Base-by-base conservation (phyloP, 2,113 vertebrate species). In the Accipiter cooperii region DNA sequence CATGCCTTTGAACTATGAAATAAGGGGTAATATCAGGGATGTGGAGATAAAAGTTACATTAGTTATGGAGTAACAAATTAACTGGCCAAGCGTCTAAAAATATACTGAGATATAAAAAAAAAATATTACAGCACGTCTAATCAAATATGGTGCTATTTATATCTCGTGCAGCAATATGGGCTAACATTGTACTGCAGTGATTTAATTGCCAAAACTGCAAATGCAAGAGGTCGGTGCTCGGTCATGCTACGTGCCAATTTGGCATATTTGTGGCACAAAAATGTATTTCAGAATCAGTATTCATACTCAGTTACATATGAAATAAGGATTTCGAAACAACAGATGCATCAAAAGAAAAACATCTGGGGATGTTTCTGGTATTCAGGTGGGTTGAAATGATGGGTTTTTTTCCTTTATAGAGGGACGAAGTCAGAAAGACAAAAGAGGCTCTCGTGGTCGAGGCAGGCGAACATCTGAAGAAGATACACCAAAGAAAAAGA, bases 401-500 rank as follows among this genome's bases (percentile, higher is more conserved):
- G 24, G 57, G 34, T 18, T 31, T 58, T 81, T 74, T 28, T 44
- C 17, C 28, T 80, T 74, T 46, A 7, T 79, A 99, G 99, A 99
- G 95, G 97, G 97, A 63, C 97, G 98, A 46, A 98, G 98, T 71
- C 98, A 99, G 86, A 99, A 99, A 74, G 99, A 99, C 68, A 99
- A 99, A 75, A 99, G 98, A 61, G 97, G 98, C 21, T 99, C 99
- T 80, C 98, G 99, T 7, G 99, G 99, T 40, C 98, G 99, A 90
- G 99, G 98, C 85, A 98, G 98, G 79, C 98, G 99, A 94, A 95
- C 98, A 2, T 99, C 99, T 13, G 99, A 99, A 80, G 99, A 99
- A 79, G 99, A 99, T 16, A 99, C 99, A 18, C 99, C 99, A 8
- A 98, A 98, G 97, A 99, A 99, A 96, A 99, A 99, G 97, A 99